These are phyloP conservation scores for Monochamus saltuarius DNA, from an alignment of 1,140 invertebrate genomes.

Conservation along the genomic window DNA sequence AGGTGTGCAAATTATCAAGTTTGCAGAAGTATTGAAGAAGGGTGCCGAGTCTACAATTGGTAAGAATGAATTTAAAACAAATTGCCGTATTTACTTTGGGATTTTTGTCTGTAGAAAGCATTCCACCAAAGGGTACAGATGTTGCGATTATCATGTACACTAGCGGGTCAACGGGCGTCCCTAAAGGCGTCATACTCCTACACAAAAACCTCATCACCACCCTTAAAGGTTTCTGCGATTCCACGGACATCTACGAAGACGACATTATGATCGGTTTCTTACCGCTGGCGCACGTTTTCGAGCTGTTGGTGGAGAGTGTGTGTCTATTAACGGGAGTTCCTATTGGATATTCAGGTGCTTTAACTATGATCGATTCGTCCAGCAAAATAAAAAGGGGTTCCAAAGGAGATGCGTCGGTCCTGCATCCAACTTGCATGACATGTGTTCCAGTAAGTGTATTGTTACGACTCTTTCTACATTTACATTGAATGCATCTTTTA, in stretches of 20 bases:
- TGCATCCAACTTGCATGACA: slow-evolving; percentile 92
- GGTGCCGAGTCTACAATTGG: slow-evolving; percentile 50
- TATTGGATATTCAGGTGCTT: slow-evolving; percentile 94
- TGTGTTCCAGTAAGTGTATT: slow-evolving; percentile 80
- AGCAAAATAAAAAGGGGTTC: slow-evolving; percentile 94
- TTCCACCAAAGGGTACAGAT: slow-evolving; percentile 68
- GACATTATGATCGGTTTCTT: slow-evolving; percentile 94
- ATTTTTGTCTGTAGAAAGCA: background rate
- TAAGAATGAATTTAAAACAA: slow-evolving; percentile 27
- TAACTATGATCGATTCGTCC: slow-evolving; percentile 93
- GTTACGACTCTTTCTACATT: background rate
- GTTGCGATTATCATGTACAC: slow-evolving; percentile 96
- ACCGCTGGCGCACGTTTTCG: slow-evolving; percentile 96
- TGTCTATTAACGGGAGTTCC: slow-evolving; percentile 81
- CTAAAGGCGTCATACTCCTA: slow-evolving; percentile 83
- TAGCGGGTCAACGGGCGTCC: slow-evolving; percentile 88
- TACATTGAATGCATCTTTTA: too few relatives aligned
- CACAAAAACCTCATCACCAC: slow-evolving; percentile 90
- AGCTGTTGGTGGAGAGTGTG: slow-evolving; percentile 79
- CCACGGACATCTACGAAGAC: slow-evolving; percentile 66
- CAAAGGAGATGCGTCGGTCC: slow-evolving; percentile 85
- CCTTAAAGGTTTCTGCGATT: slow-evolving; percentile 83
- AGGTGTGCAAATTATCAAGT: slow-evolving; percentile 66
- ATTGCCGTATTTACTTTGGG: too few relatives aligned
- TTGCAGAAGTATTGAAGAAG: slow-evolving; percentile 58